Evolutionary conservation across 2,113 vertebrate species (phyloP).

Genomic region (Ursus arctos): DNA sequence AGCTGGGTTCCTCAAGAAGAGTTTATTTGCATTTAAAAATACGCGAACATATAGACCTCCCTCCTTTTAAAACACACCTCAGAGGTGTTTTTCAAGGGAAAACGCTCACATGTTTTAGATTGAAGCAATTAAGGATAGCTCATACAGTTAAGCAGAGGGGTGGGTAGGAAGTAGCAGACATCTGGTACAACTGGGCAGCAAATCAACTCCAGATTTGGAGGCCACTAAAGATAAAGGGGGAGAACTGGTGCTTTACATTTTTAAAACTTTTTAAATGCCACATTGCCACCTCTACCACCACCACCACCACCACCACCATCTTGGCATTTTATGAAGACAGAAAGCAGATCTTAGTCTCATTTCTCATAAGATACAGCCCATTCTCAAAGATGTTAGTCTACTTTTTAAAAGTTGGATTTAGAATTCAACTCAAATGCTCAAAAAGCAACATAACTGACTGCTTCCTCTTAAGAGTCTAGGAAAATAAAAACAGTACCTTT

Average conservation of each 20-base stretch:
- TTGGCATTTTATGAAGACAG: neutral
- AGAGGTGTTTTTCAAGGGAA: neutral
- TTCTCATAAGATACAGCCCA: neutral
- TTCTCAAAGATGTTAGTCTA: neutral
- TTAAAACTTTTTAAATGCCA: neutral
- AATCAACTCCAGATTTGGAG: neutral
- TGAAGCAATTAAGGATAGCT: neutral
- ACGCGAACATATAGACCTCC: neutral
- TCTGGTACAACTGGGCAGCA: neutral
- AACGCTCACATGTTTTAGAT: neutral
- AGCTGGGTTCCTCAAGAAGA: neutral
- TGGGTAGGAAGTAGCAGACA: neutral
- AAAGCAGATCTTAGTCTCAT: neutral
- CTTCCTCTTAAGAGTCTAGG: neutral
- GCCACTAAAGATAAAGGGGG: neutral
- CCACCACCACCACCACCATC: neutral
- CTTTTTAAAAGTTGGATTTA: neutral
- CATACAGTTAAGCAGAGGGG: neutral
- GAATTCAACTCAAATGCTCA: neutral
- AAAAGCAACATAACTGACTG: neutral
- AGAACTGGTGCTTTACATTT: neutral
- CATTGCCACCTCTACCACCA: neutral
- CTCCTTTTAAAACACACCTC: neutral
- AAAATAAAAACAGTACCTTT: constrained; percentile 36
- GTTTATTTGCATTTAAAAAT: neutral